Evolutionary conservation across 2,888 invertebrate species (phyloP).

Genomic region (Drosophila phalerata): DNA sequence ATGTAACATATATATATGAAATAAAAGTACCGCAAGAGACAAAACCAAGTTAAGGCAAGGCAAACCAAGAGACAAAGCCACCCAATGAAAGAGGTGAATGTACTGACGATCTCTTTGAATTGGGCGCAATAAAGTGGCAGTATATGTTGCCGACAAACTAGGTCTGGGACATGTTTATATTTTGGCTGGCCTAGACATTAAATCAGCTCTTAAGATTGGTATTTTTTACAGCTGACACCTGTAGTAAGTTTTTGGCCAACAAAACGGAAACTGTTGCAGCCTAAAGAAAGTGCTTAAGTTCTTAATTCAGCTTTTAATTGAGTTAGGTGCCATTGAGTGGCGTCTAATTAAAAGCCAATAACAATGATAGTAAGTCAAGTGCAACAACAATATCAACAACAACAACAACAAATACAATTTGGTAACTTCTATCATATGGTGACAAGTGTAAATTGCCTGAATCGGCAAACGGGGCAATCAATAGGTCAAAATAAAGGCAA

Average conservation of each 20-base stretch:
- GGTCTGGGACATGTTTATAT: slow-evolving; percentile 59
- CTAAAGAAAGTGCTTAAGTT: neutral
- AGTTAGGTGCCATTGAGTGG: slow-evolving; percentile 29
- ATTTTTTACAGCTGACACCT: neutral
- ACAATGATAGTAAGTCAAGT: slow-evolving; percentile 45
- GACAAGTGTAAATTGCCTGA: slow-evolving; percentile 45
- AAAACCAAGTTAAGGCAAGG: slow-evolving; percentile 31
- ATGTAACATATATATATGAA: slow-evolving; percentile 22
- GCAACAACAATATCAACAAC: slow-evolving; percentile 1
- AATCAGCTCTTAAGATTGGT: neutral
- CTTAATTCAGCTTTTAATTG: slow-evolving; percentile 32
- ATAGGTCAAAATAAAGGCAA: slow-evolving; percentile 15
- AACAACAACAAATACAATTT: neutral
- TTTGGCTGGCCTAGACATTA: slow-evolving; percentile 33
- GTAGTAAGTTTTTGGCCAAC: neutral
- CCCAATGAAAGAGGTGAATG: slow-evolving; percentile 57
- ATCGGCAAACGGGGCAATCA: slow-evolving; percentile 32
- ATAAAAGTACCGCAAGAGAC: slow-evolving; percentile 62
- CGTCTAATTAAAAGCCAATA: slow-evolving; percentile 53
- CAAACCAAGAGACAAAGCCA: slow-evolving; percentile 29
- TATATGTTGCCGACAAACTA: slow-evolving; percentile 22
- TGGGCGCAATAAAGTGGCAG: slow-evolving; percentile 33
- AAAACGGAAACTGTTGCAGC: neutral
- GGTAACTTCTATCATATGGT: slow-evolving; percentile 16
- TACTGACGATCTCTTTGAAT: slow-evolving; percentile 47